Percentiles rank a stretch among this genome's conserved stretches.
Conservation (phyloP, 2,888 invertebrate species). For the Steromphala cineraria region DNA sequence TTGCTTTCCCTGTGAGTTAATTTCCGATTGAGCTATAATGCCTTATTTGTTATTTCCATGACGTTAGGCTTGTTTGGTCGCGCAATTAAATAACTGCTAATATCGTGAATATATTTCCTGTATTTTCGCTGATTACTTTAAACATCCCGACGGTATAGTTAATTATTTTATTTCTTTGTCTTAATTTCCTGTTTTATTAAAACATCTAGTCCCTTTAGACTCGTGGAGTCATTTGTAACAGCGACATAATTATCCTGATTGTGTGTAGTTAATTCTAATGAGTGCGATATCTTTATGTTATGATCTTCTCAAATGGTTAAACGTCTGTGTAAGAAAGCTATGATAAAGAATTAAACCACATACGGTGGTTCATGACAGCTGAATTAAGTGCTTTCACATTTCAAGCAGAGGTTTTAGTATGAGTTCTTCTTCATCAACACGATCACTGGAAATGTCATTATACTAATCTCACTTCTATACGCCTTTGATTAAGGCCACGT, state of each 20-base stretch:
- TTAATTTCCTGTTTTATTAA: constrained; percentile 8
- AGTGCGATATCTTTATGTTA: too few species aligned
- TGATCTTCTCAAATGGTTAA: too few species aligned
- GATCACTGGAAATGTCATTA: too few species aligned
- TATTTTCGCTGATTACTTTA: not conserved
- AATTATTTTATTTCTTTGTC: not conserved
- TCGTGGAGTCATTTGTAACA: not conserved
- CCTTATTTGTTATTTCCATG: not conserved
- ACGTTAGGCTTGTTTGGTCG: not conserved
- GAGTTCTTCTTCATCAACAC: too few species aligned
- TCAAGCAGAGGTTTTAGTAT: too few species aligned
- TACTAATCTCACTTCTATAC: too few species aligned
- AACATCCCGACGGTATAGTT: not conserved
- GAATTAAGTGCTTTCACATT: too few species aligned
- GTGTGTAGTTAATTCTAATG: not conserved
- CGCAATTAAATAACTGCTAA: constrained; percentile 3
- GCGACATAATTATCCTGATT: not conserved
- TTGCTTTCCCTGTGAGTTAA: not conserved
- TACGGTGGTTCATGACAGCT: too few species aligned
- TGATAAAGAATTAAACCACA: too few species aligned
- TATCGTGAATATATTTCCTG: not conserved
- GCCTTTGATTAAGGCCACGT: too few species aligned
- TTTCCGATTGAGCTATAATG: constrained; percentile 13
- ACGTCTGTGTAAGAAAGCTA: too few species aligned
- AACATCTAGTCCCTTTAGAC: not conserved